phyloP scores from a whole-genome alignment of 2,113 vertebrate species.

The Ranitomeya imitator region DNA sequence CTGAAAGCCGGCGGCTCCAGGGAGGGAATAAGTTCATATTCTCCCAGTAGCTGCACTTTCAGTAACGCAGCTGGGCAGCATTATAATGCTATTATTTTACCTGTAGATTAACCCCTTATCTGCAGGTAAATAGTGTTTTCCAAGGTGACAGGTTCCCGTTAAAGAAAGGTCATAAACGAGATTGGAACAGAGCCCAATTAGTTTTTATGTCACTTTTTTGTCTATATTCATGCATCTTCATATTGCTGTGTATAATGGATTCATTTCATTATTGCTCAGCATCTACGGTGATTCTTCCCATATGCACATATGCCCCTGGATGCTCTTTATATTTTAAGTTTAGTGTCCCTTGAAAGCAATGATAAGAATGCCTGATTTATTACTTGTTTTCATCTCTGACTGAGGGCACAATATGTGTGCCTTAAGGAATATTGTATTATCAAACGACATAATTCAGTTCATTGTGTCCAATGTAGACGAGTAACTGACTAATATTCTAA shows the following conservation, averaged over 20 bases:
- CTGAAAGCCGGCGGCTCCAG: too few relatives aligned
- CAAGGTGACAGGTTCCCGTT: too few relatives aligned
- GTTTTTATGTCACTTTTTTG: background rate
- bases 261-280: background rate
- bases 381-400: background rate
- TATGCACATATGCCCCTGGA: background rate
- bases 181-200: too few relatives aligned
- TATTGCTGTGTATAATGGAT: background rate
- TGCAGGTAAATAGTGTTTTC: too few relatives aligned
- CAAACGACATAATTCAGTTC: background rate
- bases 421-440: background rate
- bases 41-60: too few relatives aligned
- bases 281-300: background rate
- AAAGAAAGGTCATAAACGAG: too few relatives aligned
- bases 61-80: too few relatives aligned
- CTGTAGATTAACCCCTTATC: too few relatives aligned
- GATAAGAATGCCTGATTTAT: background rate
- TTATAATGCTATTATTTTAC: too few relatives aligned
- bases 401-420: background rate
- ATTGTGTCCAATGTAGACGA: background rate
- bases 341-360: background rate
- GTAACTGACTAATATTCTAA: background rate
- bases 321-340: background rate
- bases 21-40: too few relatives aligned
- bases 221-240: background rate